Conservation (phyloP, 2,797 vertebrate species). For the Bryconaethiops microstoma region DNA sequence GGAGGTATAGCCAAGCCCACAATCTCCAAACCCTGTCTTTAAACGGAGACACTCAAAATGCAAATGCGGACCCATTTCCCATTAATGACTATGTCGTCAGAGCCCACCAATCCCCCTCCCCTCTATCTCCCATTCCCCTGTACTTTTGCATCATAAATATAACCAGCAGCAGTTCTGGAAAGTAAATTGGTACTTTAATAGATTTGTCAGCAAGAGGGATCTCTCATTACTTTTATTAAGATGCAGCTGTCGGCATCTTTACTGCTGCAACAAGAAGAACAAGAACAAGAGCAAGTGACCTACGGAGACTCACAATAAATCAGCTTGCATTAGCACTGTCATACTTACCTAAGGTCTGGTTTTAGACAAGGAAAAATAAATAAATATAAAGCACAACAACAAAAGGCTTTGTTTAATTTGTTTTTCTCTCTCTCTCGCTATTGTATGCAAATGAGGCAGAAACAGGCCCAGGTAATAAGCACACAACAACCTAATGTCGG, state of each 20-base stretch:
- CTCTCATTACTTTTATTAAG: constrained; percentile 60
- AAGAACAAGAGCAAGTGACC: constrained; percentile 39
- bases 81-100: constrained; percentile 59
- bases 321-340: constrained; percentile 60
- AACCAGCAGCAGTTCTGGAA: constrained; percentile 50
- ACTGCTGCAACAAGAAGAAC: constrained; percentile 31
- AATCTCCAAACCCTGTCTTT: constrained; percentile 50
- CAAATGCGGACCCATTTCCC: constrained; percentile 56
- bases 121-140: constrained; percentile 24
- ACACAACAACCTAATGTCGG: constrained; percentile 43
- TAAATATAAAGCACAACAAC: constrained; percentile 8
- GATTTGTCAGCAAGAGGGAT: constrained; percentile 58
- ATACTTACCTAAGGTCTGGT: constrained; percentile 34
- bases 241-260: constrained; percentile 57
- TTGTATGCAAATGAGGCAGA: constrained; percentile 52
- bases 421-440: constrained; percentile 65
- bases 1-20: constrained; percentile 28
- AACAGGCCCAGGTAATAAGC: constrained; percentile 65
- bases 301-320: constrained; percentile 47
- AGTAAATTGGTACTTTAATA: constrained; percentile 60
- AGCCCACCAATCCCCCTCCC: constrained; percentile 6
- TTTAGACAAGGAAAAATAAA: constrained; percentile 7
- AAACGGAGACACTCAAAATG: constrained; percentile 60
- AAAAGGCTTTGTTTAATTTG: constrained; percentile 55
- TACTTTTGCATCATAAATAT: constrained; percentile 63